phyloP scores from a whole-genome alignment of 2,888 invertebrate genomes.

The Aphrophora alni region DNA sequence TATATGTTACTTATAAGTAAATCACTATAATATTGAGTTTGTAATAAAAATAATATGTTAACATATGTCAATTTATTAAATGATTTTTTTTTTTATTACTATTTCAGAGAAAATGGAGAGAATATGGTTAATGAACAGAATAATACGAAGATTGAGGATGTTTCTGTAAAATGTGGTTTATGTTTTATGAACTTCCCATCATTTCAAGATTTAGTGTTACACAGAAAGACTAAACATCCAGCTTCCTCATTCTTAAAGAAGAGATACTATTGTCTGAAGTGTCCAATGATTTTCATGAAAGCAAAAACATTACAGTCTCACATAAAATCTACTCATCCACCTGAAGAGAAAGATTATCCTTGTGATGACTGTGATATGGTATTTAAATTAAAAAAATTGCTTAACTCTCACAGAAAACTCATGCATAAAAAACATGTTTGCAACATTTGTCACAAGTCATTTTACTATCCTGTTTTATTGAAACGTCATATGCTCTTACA shows the following conservation, averaged over 20 bases:
- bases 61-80: too few species aligned
- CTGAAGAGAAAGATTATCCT: not conserved
- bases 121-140: not conserved
- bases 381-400: not conserved
- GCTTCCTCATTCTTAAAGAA: not conserved
- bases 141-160: not conserved
- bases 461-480: not conserved
- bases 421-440: not conserved
- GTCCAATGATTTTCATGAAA: not conserved
- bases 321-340: not conserved
- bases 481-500: not conserved
- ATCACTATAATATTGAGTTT: too few species aligned
- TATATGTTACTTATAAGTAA: too few species aligned
- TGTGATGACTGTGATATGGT: not conserved
- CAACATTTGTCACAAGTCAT: not conserved
- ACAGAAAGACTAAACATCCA: not conserved
- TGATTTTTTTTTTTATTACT: not conserved
- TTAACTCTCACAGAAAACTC: not conserved
- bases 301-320: not conserved
- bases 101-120: not conserved
- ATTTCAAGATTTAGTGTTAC: not conserved
- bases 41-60: too few species aligned
- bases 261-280: not conserved
- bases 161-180: not conserved
- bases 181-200: not conserved